Conservation (phyloP, 2,888 invertebrate genomes). For the Apodemia duryi region DNA sequence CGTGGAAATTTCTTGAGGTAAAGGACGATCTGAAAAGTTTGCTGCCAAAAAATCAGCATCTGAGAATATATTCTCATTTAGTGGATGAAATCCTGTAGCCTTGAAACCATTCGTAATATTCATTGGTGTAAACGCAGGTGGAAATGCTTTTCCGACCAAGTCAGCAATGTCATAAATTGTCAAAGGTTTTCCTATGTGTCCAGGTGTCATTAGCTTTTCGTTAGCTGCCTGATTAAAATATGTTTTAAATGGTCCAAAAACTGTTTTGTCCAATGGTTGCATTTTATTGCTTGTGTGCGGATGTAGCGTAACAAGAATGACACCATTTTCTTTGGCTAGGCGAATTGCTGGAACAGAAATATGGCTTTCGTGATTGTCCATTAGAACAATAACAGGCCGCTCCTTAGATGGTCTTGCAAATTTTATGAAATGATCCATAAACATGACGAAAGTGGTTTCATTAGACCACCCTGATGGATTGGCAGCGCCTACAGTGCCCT, state of each 20-base stretch:
- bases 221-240: constrained; percentile 30
- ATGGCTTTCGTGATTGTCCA: constrained; percentile 31
- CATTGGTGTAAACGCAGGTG: constrained; percentile 27
- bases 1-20: constrained; percentile 22
- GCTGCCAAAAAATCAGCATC: constrained; percentile 27
- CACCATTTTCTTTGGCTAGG: constrained; percentile 28
- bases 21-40: constrained; percentile 20
- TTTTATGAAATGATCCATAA: constrained; percentile 38
- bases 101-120: constrained; percentile 27
- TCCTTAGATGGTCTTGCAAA: constrained; percentile 35
- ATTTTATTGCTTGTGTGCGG: constrained; percentile 20
- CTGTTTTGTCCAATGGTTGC: constrained; percentile 38
- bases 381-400: constrained; percentile 28
- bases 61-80: constrained; percentile 29
- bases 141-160: constrained; percentile 29
- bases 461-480: constrained; percentile 33
- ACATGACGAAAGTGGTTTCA: constrained; percentile 29
- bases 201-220: constrained; percentile 23
- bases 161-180: constrained; percentile 44
- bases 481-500: constrained; percentile 29
- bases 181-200: constrained; percentile 34
- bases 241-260: constrained; percentile 35
- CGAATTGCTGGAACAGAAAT: constrained; percentile 28
- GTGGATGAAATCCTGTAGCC: constrained; percentile 27
- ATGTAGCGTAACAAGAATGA: constrained; percentile 32